Conservation (phyloP, 2,113 vertebrate species). For the Ctenomys sociabilis region DNA sequence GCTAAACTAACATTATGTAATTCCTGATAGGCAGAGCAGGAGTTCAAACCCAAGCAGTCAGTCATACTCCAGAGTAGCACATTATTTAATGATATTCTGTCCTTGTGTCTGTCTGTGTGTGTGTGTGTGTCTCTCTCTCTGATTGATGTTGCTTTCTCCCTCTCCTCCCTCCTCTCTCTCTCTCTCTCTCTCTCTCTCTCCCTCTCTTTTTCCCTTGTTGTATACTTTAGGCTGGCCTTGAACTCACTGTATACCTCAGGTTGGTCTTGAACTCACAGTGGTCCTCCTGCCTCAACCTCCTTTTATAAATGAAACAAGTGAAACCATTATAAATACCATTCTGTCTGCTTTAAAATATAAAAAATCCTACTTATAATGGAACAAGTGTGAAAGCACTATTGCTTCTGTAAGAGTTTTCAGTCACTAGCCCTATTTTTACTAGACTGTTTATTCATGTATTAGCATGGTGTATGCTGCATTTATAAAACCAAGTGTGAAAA, state of each 20-base stretch:
- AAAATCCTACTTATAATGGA: background rate
- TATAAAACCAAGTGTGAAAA: background rate
- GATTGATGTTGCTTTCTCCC: too few relatives aligned
- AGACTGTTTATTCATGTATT: background rate
- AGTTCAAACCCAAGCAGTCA: constrained; percentile 1
- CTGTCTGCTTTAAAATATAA: background rate
- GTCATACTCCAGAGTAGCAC: background rate
- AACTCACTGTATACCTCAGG: too few relatives aligned
- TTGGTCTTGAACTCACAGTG: background rate
- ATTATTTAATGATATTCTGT: background rate
- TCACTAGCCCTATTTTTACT: background rate
- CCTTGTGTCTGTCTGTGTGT: too few relatives aligned
- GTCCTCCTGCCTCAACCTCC: background rate
- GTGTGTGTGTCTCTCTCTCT: too few relatives aligned
- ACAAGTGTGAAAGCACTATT: background rate
- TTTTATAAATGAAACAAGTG: background rate
- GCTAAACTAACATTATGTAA: background rate
- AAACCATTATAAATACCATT: background rate
- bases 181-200: too few relatives aligned
- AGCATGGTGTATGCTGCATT: background rate
- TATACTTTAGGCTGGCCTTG: background rate
- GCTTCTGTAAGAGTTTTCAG: constrained; percentile 9
- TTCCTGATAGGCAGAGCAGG: background rate
- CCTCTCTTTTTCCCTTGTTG: background rate
- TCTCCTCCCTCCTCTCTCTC: too few relatives aligned